Base-by-base conservation (phyloP, 2,888 invertebrate genomes). In the Apamea crenata region DNA sequence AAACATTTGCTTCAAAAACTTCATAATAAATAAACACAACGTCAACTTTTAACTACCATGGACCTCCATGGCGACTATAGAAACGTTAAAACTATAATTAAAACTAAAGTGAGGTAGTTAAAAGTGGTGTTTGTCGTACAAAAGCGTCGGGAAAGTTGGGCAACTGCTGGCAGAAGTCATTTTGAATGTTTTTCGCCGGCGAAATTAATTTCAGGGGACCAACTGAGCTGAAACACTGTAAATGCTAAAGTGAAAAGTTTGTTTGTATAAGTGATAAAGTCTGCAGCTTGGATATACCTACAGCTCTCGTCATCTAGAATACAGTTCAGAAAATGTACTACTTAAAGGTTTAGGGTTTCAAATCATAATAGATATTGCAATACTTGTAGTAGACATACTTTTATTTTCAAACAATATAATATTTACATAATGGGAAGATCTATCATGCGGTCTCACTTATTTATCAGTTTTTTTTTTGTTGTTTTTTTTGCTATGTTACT, bases 41-140 rank as follows among this genome's bases (percentile, higher is more conserved):
- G 50, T 79, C 32, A 77, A 80, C 77, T 85, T 80, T 77, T 65
- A 71, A 76, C 81, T 53, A 32, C 36, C 44, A 10, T 8, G 59
- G 66, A 74, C 81, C 76, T 77, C 63, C 65, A 44, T 40, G 56
- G 50, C 25, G 29, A 16, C 53, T 87, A 70, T 50, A 32, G 86
- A 53, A 76, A 75, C 36, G 63, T 50, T 80, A 66, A 84, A 88
- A 89, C 78, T 83, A 83, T 83, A 82, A 78, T 88, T 85, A 83
- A 85, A 88, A 88, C 80, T 86, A 81, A 83, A 85, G 66, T 59
- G 78, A 73, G 73, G 74, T 80, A 76, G 84, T 88, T 84, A 74
- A 80, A 89, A 88, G 81, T 81, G 67, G 53, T 84, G 82, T 88
- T 83, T 82, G 87, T 86, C 79, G 84, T 74, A 71, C 73, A 81